These are phyloP conservation scores for Tauraco erythrolophus DNA, from an alignment of 2,113 vertebrate species.

Conservation along the genomic window DNA sequence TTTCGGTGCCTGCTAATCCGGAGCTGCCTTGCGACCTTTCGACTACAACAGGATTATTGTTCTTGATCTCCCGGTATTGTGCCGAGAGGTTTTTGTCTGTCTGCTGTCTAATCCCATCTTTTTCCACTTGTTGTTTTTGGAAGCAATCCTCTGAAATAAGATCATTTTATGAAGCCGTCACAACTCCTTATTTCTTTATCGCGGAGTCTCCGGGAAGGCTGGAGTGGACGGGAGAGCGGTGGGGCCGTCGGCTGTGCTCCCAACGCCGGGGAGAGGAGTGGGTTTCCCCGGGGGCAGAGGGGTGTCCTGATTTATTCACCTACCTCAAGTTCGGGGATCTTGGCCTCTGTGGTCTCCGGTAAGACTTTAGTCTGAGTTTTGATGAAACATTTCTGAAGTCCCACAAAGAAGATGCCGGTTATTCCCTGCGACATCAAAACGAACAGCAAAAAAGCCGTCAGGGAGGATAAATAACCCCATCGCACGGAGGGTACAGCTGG, in stretches of 20 bases:
- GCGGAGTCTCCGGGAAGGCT: background rate
- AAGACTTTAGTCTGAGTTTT: constrained; percentile 83
- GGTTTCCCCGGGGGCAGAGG: background rate
- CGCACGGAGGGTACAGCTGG: background rate
- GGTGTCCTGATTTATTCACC: background rate
- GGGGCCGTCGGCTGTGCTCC: fast-evolving
- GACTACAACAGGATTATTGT: constrained; percentile 68
- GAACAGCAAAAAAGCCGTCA: background rate
- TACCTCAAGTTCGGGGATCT: constrained; percentile 80
- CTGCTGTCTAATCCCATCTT: background rate
- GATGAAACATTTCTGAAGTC: constrained; percentile 86
- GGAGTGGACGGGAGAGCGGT: background rate
- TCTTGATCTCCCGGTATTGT: constrained; percentile 33
- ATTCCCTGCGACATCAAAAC: constrained; percentile 75
- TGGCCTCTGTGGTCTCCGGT: constrained; percentile 74
- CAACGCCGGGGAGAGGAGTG: fast-evolving
- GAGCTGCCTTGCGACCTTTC: constrained; percentile 53
- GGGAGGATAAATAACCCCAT: background rate
- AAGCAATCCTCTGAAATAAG: constrained; percentile 52
- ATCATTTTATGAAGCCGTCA: constrained; percentile 31
- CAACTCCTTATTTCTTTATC: constrained; percentile 35
- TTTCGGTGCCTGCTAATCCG: constrained; percentile 51
- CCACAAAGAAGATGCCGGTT: constrained; percentile 83
- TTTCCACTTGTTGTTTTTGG: constrained; percentile 51
- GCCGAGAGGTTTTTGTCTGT: constrained; percentile 45